These are phyloP conservation scores for Oedothorax gibbosus DNA, from an alignment of 1,140 invertebrate genomes.

Conservation along the genomic window DNA sequence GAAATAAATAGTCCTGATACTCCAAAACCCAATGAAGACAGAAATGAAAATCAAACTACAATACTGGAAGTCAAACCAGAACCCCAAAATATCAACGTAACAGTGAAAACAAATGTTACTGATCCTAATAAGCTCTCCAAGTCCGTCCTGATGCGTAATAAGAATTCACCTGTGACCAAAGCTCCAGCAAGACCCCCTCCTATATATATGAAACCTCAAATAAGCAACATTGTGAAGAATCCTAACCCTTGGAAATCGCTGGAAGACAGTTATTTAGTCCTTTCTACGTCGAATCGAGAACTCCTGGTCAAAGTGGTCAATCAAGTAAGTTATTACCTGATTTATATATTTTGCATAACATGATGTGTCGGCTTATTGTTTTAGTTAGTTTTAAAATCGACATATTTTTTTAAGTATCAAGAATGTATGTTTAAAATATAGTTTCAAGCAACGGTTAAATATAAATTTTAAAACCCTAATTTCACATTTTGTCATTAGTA, in stretches of 20 bases:
- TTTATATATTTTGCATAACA: too few relatives aligned
- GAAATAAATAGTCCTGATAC: not conserved
- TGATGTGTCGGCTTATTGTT: too few relatives aligned
- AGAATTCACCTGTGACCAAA: conserved; percentile 40
- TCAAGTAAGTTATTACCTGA: conserved; percentile 22
- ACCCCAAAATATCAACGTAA: conserved; percentile 25
- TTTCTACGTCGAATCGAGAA: conserved; percentile 41
- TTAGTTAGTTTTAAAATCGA: too few relatives aligned
- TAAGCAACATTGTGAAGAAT: conserved; percentile 23
- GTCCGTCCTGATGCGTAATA: not conserved
- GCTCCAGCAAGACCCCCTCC: conserved; percentile 48
- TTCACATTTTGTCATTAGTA: too few relatives aligned
- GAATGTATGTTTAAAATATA: too few relatives aligned
- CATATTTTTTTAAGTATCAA: too few relatives aligned
- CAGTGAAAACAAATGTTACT: conserved; percentile 18
- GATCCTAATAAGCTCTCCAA: not conserved
- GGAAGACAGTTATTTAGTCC: conserved; percentile 54
- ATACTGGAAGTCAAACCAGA: conserved; percentile 8
- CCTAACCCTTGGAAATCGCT: conserved; percentile 51
- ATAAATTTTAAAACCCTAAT: too few relatives aligned
- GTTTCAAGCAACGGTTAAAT: too few relatives aligned
- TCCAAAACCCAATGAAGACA: not conserved
- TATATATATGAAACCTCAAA: conserved; percentile 44
- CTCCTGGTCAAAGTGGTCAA: conserved; percentile 46
- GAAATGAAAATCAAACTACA: not conserved